A percentile compares a stretch with the other conserved stretches of the same genome.
phyloP scores from a whole-genome alignment of 64 coral and sea anemone genomes.

The Montipora sp. region DNA sequence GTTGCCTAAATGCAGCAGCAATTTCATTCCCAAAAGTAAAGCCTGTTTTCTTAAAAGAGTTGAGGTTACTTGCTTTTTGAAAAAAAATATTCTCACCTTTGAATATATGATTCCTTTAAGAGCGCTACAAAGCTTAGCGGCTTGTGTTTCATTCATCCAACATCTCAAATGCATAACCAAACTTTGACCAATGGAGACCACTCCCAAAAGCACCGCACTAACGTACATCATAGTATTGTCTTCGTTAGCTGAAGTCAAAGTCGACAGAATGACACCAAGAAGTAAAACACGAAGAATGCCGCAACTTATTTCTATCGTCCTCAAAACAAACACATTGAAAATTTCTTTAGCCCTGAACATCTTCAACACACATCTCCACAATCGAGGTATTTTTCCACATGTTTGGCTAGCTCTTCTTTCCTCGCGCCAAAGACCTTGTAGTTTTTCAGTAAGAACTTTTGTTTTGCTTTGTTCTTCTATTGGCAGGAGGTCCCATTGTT shows the following conservation, averaged over 20 bases:
- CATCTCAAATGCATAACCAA: not conserved
- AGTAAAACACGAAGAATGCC: not conserved
- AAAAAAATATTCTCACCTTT: not conserved
- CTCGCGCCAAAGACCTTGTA: conserved; percentile 14
- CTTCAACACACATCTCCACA: not conserved
- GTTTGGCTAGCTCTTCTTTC: not conserved
- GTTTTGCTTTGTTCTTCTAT: not conserved
- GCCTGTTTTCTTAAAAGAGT: too few species aligned
- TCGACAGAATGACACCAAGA: not conserved
- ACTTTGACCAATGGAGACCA: not conserved
- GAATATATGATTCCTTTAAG: not conserved
- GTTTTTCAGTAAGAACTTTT: not conserved
- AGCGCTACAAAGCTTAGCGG: not conserved
- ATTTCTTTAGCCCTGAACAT: not conserved
- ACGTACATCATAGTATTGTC: not conserved
- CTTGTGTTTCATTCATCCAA: not conserved
- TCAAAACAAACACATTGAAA: not conserved
- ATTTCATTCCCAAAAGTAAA: too few species aligned
- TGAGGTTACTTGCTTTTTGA: too few species aligned
- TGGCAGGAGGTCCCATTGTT: conserved; percentile 62
- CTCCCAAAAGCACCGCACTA: not conserved
- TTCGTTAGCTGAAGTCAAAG: not conserved
- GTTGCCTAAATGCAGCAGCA: too few species aligned
- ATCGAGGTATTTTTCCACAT: not conserved
- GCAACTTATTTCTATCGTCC: not conserved